Percentiles rank a stretch among this genome's conserved stretches.
phyloP scores from a whole-genome alignment of 2,888 invertebrate species.

The Calliphora vomitoria region DNA sequence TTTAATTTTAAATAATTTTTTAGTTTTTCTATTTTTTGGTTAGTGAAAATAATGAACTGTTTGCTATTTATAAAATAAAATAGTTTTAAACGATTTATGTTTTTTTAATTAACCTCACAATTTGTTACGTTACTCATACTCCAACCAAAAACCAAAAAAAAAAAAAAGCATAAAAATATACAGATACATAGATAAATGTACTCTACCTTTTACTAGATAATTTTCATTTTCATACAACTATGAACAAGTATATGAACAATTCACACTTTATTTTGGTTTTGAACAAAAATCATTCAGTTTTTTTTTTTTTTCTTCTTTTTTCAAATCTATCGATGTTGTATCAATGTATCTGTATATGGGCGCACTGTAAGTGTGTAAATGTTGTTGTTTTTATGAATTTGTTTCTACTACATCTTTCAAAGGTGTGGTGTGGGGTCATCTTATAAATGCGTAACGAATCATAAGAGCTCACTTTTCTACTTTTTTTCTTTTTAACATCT shows the following conservation, averaged over 20 bases:
- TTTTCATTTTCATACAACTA: conserved; percentile 28
- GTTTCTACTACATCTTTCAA: conserved; percentile 42
- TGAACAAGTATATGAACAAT: conserved; percentile 6
- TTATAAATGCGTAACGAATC: conserved; percentile 81
- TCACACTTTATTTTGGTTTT: conserved; percentile 50
- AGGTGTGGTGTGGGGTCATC: conserved; percentile 73
- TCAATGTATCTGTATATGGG: conserved; percentile 28
- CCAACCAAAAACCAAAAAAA: neutral
- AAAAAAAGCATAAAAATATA: neutral
- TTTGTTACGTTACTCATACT: conserved; percentile 82
- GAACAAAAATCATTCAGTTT: neutral
- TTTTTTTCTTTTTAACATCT: conserved; percentile 27
- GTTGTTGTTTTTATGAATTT: conserved; percentile 20
- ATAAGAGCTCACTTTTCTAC: conserved; percentile 70
- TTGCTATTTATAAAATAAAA: conserved; percentile 58
- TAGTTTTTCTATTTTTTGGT: neutral
- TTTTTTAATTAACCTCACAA: conserved; percentile 84
- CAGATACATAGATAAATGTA: neutral
- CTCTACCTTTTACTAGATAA: conserved; percentile 42
- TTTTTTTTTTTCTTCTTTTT: neutral
- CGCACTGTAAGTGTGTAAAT: neutral
- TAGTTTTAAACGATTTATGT: conserved; percentile 81
- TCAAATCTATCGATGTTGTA: conserved; percentile 50
- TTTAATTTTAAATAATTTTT: conserved; percentile 43
- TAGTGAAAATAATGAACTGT: conserved; percentile 31